phyloP scores from a whole-genome alignment of 1,140 invertebrate genomes.

The Drosophila kohkoa region DNA sequence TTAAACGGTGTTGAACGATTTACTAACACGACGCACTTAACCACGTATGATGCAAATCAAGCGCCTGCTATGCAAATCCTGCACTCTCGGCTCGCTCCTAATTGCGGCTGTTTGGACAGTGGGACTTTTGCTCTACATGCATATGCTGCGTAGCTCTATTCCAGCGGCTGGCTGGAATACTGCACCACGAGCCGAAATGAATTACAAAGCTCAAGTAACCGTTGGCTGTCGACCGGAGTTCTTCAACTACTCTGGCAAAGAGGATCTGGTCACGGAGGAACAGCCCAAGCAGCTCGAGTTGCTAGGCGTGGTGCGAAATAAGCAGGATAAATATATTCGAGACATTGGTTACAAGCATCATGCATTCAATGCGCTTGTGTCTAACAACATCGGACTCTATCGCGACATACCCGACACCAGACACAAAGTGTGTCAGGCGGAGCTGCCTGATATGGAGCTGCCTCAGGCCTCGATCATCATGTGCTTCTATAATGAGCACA shows the following conservation, averaged over 20 bases:
- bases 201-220: constrained; percentile 52
- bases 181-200: constrained; percentile 50
- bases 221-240: constrained; percentile 47
- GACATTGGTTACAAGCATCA: constrained; percentile 94
- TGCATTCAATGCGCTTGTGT: constrained; percentile 97
- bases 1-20: background rate
- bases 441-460: constrained; percentile 37
- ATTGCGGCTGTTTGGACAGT: constrained; percentile 61
- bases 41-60: constrained; percentile 74
- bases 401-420: constrained; percentile 95
- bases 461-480: constrained; percentile 92
- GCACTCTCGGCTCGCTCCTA: constrained; percentile 56
- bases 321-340: constrained; percentile 90
- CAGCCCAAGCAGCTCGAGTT: constrained; percentile 78
- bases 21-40: constrained; percentile 34
- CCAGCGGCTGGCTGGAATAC: constrained; percentile 63
- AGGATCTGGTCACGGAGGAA: constrained; percentile 15
- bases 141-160: constrained; percentile 56
- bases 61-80: constrained; percentile 72
- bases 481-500: constrained; percentile 99
- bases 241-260: background rate
- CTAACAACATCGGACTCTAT: constrained; percentile 91
- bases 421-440: constrained; percentile 89
- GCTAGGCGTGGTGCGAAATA: constrained; percentile 90
- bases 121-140: constrained; percentile 55